Base-by-base conservation (phyloP, 2,797 vertebrate genomes). In the Onychomys torridus region DNA sequence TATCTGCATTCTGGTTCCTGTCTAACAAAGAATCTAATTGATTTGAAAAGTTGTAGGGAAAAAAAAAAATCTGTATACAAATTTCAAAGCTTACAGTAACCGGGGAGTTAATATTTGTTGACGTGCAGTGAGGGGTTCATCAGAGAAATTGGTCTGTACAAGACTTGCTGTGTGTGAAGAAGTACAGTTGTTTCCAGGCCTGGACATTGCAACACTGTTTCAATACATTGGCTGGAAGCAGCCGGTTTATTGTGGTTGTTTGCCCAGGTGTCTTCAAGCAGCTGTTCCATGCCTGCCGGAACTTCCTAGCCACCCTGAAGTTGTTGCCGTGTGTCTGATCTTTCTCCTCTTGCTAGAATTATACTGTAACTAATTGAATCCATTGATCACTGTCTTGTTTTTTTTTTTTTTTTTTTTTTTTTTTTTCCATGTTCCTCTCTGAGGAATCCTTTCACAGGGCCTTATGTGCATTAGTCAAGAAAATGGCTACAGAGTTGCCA, bases 341-440 rank as follows among this genome's bases (percentile, higher is more conserved):
- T 98, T 97, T 98, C 97, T 97, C 96, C 97, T 98, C 98, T 97
- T 97, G 96, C 98, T 98, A 91, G 98, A 97, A 97, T 98, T 98
- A 98, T 98, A 98, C 98, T 98, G 98, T 98, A 98, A 98, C 98
- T 98, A 98, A 99, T 98, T 98, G 98, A 98, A 98, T 98, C 98
- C 98, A 98, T 98, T 98, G 98, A 98, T 99, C 98, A 98, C 98
- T 98, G 98, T 98, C 98, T 98, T 97, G 97, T 98, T 98, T 97
- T 55, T n/a, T 98, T 83, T 98, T 97, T 98, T 83, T 98, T 97
- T n/a, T n/a, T 98, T 98, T 97, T 55, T n/a, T 98, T 98, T 97
- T 55, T n/a, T 98, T 83, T 98, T 97, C 86, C 87, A 84, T 98
- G 97, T 97, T 98, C 98, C 98, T 98, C 98, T 98, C 97, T 93